Percentiles rank a stretch among this genome's conserved stretches.
These are phyloP conservation scores for Reinhardtius hippoglossoides DNA, from an alignment of 2,113 vertebrate genomes.

Conservation along the genomic window DNA sequence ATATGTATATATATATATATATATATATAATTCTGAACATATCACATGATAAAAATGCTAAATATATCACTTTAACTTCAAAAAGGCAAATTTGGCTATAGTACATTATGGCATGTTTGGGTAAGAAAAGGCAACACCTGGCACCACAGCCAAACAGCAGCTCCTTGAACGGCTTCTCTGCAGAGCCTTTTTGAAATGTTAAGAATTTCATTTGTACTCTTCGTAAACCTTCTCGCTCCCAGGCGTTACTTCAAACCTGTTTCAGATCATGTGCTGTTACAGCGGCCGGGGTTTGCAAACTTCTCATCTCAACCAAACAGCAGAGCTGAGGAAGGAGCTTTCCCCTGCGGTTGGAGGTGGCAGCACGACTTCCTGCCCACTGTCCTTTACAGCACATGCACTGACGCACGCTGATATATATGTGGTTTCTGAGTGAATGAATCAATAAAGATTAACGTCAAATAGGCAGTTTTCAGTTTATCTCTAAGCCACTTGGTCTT, in stretches of 20 bases:
- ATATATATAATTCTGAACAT: constrained; percentile 65
- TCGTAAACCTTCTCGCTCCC: constrained; percentile 8
- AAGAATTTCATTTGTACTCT: constrained; percentile 28
- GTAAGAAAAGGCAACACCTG: constrained; percentile 71
- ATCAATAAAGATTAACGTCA: constrained; percentile 15
- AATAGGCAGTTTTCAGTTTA: constrained; percentile 28
- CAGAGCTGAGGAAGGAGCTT: not conserved
- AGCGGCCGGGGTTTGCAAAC: constrained; percentile 10
- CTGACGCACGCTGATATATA: constrained; percentile 3
- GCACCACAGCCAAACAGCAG: constrained; percentile 72
- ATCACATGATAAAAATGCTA: constrained; percentile 71
- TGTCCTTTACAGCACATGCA: not conserved
- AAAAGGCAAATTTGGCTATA: constrained; percentile 76
- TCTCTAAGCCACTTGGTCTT: constrained; percentile 21
- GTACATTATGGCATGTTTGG: constrained; percentile 71
- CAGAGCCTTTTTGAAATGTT: constrained; percentile 61
- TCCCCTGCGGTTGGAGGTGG: not conserved
- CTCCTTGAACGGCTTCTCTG: constrained; percentile 54
- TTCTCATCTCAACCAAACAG: constrained; percentile 20
- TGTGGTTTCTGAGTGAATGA: constrained; percentile 28
- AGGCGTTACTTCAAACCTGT: constrained; percentile 6
- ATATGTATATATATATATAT: constrained; percentile 62
- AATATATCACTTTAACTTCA: constrained; percentile 71
- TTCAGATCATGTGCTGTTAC: constrained; percentile 5
- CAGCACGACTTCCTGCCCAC: not conserved